Percentiles rank a stretch among this genome's conserved stretches.
Evolutionary conservation across 2,113 vertebrate species (phyloP).

Genomic region (Spizaetus ornatus): DNA sequence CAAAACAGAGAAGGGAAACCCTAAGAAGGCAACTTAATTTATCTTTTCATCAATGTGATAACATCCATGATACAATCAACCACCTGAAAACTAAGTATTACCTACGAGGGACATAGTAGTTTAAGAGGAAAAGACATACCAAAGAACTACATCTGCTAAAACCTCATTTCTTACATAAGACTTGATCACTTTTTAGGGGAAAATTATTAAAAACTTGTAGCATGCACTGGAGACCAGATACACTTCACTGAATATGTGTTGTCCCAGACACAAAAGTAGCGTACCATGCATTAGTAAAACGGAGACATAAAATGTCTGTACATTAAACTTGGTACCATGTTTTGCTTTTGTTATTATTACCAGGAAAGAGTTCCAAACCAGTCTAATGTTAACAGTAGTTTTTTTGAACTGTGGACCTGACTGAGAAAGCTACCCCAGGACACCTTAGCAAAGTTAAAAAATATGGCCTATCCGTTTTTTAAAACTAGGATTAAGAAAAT

Average conservation of each 20-base stretch:
- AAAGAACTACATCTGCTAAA: not conserved
- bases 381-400: not conserved
- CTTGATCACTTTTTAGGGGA: not conserved
- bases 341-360: not conserved
- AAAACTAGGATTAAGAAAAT: not conserved
- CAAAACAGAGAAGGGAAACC: not conserved
- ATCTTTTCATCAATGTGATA: not conserved
- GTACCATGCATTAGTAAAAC: not conserved
- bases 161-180: not conserved
- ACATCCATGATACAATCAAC: not conserved
- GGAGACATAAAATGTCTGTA: not conserved
- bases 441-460: not conserved
- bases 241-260: not conserved
- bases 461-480: not conserved
- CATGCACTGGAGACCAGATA: not conserved
- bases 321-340: not conserved
- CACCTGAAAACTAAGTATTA: not conserved
- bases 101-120: not conserved
- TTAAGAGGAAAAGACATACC: not conserved
- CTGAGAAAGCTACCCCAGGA: not conserved
- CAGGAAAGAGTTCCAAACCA: not conserved
- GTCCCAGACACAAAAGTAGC: not conserved
- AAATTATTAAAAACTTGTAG: not conserved
- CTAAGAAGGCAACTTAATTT: not conserved
- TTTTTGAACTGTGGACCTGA: not conserved